A percentile compares a stretch with the other conserved stretches of the same genome.
Evolutionary conservation across 2,797 vertebrate genomes (phyloP).

Genomic region (Helicolenus hilgendorfi): DNA sequence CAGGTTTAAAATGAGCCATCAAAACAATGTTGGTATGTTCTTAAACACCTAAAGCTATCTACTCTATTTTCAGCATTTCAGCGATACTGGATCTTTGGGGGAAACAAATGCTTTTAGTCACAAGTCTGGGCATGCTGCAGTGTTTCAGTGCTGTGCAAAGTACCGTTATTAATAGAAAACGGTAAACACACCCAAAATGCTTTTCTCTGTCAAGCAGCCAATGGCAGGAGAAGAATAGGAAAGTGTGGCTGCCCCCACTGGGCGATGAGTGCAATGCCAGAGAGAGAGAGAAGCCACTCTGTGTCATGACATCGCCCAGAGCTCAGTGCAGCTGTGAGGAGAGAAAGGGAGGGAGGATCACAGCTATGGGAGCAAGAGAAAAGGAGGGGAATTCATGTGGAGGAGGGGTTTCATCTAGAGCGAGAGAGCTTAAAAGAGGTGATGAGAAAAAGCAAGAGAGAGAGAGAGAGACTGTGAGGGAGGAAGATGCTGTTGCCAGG

Average conservation of each 20-base stretch:
- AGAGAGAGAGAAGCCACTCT: conserved; percentile 36
- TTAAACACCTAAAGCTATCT: neutral
- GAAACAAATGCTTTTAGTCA: conserved; percentile 30
- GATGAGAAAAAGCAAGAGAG: conserved; percentile 58
- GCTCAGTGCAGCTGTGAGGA: conserved; percentile 74
- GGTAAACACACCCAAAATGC: conserved; percentile 43
- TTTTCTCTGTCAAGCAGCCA: conserved; percentile 47
- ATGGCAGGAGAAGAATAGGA: conserved; percentile 44
- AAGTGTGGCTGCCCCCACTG: conserved; percentile 40
- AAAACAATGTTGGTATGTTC: neutral
- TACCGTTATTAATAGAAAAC: conserved; percentile 46
- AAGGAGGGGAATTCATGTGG: conserved; percentile 50
- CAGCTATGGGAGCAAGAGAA: conserved; percentile 23
- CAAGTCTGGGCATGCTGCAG: conserved; percentile 3
- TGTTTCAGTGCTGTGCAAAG: conserved; percentile 28
- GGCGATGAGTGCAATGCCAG: conserved; percentile 35
- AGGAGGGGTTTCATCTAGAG: conserved; percentile 77
- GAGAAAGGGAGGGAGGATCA: conserved; percentile 8
- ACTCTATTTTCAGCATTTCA: neutral
- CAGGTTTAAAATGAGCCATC: neutral
- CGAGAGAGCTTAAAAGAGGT: conserved; percentile 65
- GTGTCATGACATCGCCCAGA: conserved; percentile 71
- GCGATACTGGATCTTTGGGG: neutral
- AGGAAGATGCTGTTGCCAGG: conserved; percentile 90
- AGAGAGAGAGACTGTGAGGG: conserved; percentile 39